Base-by-base conservation (phyloP, 2,113 vertebrate species). In the Polypterus senegalus region DNA sequence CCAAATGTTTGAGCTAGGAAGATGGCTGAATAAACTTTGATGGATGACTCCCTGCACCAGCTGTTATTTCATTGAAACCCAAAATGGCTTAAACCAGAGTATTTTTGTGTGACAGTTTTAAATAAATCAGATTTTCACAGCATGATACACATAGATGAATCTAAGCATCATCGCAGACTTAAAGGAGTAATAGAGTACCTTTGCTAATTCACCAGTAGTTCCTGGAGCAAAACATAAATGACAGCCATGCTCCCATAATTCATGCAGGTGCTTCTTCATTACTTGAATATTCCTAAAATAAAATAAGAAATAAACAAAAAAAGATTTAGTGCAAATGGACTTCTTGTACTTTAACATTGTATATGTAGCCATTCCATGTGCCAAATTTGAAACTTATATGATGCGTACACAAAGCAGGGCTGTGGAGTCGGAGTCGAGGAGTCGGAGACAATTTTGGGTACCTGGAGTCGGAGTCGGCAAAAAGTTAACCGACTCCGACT, bases 261-360 rank as follows among this genome's bases (percentile, higher is more conserved):
- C 84, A 76, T 75, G 77, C 70, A 94, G 77, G 10, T 88, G 88
- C 61, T 87, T 76, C 78, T 91, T 94, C 82, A 92, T 89, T 76
- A 85, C 76, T 63, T 76, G 74, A 73, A 90, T 81, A 77, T 93
- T 94, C 81, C 92, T 96, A 75, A 47, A 68, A 76, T 63, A 61
- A 11, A 74, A 74, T 1, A 6, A 58, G 64, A 65, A 58, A 1
- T 1, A 6, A 61, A 1, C 1, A 60, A 47, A 61, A 63, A 54
- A 9, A 47, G 6, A 0, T 1, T 4, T 57, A 4, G 52, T 2
- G 49, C 4, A 52, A 5, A 70, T 8, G 54, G 5, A 55, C 6
- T 3, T 7, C 59, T 1, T 49, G 7, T 3, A 56, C 11, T 4
- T n/a, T 5, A 65, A 9, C 4, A 63, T 57, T 56, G 1, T 1